phyloP scores from a whole-genome alignment of 2,888 invertebrate species.

The Saturnia japonica region DNA sequence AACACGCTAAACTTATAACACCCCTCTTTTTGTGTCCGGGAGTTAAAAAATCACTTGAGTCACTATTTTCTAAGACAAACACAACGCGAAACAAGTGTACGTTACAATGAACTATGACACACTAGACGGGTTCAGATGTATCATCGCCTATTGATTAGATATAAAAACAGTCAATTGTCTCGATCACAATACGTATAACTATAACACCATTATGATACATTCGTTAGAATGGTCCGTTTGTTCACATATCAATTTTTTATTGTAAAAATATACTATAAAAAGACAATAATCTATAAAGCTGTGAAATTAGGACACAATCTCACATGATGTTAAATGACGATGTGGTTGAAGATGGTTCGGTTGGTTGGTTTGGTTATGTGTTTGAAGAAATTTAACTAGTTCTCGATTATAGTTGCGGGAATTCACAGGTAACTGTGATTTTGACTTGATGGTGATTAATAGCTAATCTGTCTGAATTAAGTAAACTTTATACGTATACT shows the following conservation, averaged over 20 bases:
- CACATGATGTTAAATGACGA: too few relatives aligned
- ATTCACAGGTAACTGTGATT: too few relatives aligned
- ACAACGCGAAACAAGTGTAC: not conserved
- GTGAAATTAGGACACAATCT: too few relatives aligned
- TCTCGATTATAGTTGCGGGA: too few relatives aligned
- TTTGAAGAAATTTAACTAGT: too few relatives aligned
- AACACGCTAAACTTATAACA: too few relatives aligned
- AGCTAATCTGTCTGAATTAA: too few relatives aligned
- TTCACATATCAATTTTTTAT: not conserved
- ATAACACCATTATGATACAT: not conserved
- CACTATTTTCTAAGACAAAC: not conserved
- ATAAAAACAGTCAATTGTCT: constrained; percentile 51
- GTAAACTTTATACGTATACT: too few relatives aligned
- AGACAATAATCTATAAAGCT: not conserved
- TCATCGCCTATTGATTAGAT: constrained; percentile 32
- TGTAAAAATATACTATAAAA: not conserved
- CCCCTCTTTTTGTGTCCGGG: too few relatives aligned
- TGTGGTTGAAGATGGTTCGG: too few relatives aligned
- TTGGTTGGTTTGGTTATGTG: too few relatives aligned
- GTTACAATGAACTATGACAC: not conserved
- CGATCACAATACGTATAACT: constrained; percentile 14
- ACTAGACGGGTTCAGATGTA: not conserved
- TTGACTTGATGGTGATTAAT: too few relatives aligned
- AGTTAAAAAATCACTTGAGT: not conserved
- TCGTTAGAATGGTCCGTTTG: not conserved